Percentiles rank a stretch among this genome's conserved stretches.
These are phyloP conservation scores for Eulacestoma nigropectus DNA, from an alignment of 2,113 vertebrate genomes.

Conservation along the genomic window DNA sequence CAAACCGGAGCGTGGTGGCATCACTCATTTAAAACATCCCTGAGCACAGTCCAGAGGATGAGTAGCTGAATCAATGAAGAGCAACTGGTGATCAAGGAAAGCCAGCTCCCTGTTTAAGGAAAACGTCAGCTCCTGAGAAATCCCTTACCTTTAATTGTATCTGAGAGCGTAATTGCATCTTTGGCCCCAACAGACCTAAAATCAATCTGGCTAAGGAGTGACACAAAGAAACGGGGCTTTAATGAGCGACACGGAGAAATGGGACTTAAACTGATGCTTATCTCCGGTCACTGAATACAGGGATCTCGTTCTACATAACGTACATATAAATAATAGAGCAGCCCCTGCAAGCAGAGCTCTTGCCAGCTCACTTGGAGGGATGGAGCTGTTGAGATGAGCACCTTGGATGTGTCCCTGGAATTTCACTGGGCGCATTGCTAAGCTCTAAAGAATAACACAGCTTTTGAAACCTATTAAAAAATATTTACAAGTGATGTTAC, in stretches of 20 bases:
- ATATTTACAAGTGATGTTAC: not conserved
- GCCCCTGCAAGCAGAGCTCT: not conserved
- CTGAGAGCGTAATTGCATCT: not conserved
- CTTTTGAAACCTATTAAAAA: not conserved
- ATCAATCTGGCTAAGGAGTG: not conserved
- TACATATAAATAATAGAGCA: not conserved
- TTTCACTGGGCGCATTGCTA: not conserved
- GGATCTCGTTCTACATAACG: not conserved
- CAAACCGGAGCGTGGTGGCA: accelerated
- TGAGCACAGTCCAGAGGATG: not conserved
- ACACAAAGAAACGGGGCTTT: not conserved
- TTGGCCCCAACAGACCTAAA: not conserved
- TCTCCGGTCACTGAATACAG: not conserved
- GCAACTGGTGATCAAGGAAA: not conserved
- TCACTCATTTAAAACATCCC: not conserved
- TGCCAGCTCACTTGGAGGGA: accelerated
- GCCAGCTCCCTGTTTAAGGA: not conserved
- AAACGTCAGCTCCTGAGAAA: not conserved
- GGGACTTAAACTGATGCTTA: not conserved
- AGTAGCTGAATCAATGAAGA: not conserved
- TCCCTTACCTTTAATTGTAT: not conserved
- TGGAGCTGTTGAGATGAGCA: not conserved
- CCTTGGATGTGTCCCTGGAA: not conserved
- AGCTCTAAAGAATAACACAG: not conserved
- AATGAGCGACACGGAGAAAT: not conserved